Percentiles rank a stretch among this genome's conserved stretches.
phyloP scores from a whole-genome alignment of 2,113 vertebrate genomes.

The Pongo pygmaeus region DNA sequence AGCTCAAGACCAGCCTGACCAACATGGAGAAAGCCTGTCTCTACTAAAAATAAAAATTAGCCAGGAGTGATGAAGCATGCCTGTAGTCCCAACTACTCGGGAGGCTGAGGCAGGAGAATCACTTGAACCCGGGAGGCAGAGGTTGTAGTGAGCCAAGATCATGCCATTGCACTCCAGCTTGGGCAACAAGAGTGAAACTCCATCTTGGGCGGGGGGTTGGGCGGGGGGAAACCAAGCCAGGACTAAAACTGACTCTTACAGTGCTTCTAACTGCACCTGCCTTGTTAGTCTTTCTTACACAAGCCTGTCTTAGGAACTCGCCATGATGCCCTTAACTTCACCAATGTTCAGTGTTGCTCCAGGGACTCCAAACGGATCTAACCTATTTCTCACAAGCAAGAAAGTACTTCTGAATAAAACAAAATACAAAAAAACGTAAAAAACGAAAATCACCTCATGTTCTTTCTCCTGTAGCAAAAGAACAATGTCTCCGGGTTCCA shows the following conservation, averaged over 20 bases:
- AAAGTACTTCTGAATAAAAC: background rate
- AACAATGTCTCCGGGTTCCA: slow-evolving; percentile 98
- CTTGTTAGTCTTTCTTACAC: background rate
- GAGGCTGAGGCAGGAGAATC: too few relatives aligned
- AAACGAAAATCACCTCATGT: slow-evolving; percentile 90
- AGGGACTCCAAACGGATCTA: background rate
- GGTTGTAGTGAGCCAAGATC: too few relatives aligned
- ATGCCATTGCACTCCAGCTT: too few relatives aligned
- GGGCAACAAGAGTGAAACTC: too few relatives aligned
- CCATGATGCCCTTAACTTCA: too few relatives aligned
- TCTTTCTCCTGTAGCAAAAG: slow-evolving; percentile 98
- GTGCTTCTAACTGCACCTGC: background rate
- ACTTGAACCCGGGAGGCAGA: too few relatives aligned
- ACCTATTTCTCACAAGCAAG: background rate
- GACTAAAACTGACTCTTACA: background rate
- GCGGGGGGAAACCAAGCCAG: fast-evolving
- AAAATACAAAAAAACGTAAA: background rate
- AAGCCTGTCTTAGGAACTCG: background rate
- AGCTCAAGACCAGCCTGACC: too few relatives aligned
- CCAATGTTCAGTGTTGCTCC: background rate
- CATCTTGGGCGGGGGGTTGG: too few relatives aligned
- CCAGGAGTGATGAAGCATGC: too few relatives aligned
- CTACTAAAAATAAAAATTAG: too few relatives aligned
- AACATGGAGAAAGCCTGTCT: too few relatives aligned
- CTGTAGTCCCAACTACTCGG: too few relatives aligned